A percentile compares a stretch with the other conserved stretches of the same genome.
These are phyloP conservation scores for Montipora efflorescens DNA, from an alignment of 64 coral and sea anemone genomes.

Conservation along the genomic window DNA sequence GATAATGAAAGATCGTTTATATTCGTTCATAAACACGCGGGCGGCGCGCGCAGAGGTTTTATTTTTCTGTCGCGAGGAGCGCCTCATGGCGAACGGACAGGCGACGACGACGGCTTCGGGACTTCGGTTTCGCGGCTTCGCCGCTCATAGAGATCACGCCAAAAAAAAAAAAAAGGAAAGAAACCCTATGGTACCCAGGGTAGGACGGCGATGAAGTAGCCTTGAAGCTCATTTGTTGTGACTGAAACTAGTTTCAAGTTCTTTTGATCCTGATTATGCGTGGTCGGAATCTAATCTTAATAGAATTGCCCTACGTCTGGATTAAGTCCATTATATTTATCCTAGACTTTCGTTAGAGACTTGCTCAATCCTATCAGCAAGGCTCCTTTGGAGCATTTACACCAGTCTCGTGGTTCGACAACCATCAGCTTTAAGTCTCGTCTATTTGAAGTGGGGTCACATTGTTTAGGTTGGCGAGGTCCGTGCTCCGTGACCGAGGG, in stretches of 20 bases:
- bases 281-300: slow-evolving; percentile 54
- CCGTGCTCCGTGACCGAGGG: no score
- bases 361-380: slow-evolving; percentile 42
- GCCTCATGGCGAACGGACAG: no score
- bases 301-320: not conserved
- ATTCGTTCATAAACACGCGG: no score
- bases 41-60: no score
- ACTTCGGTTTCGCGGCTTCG: no score
- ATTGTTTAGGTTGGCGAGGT: not conserved
- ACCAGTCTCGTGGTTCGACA: not conserved
- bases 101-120: no score
- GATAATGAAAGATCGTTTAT: no score
- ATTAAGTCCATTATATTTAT: slow-evolving; percentile 51
- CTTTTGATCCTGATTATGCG: slow-evolving; percentile 61
- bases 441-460: not conserved
- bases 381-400: slow-evolving; percentile 66
- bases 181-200: no score
- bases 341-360: slow-evolving; percentile 69
- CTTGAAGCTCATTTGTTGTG: slow-evolving; percentile 46
- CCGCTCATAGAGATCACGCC: no score
- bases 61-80: no score
- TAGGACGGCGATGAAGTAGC: not conserved
- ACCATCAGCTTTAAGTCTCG: not conserved
- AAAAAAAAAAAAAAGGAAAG: no score
- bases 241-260: slow-evolving; percentile 81